Conservation (phyloP, 2,113 vertebrate species). For the Mus spicilegus region DNA sequence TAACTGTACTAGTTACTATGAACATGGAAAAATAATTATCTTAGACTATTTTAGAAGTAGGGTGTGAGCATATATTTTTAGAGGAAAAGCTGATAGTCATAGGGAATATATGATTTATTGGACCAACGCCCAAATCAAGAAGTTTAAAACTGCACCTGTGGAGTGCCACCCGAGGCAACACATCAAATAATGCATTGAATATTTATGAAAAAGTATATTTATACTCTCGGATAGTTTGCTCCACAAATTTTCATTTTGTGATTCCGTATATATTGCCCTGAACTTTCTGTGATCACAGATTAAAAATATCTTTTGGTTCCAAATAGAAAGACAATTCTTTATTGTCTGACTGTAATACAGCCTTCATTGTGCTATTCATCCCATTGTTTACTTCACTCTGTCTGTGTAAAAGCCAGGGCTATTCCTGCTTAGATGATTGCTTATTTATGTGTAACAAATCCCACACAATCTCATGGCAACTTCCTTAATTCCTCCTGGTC, state of each 20-base stretch:
- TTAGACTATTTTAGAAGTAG: conserved; percentile 75
- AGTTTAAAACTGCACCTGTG: conserved; percentile 67
- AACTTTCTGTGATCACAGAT: conserved; percentile 77
- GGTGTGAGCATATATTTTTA: conserved; percentile 73
- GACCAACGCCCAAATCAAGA: conserved; percentile 70
- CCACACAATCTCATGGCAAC: conserved; percentile 33
- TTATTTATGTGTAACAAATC: conserved; percentile 77
- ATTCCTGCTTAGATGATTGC: conserved; percentile 71
- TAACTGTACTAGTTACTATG: conserved; percentile 73
- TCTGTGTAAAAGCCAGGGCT: conserved; percentile 61
- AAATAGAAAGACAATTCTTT: conserved; percentile 79
- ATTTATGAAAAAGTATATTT: conserved; percentile 81
- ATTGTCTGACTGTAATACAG: conserved; percentile 85
- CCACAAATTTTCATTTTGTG: conserved; percentile 70
- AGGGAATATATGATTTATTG: conserved; percentile 75
- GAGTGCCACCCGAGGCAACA: conserved; percentile 58
- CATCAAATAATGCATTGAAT: conserved; percentile 78
- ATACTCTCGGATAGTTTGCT: conserved; percentile 66
- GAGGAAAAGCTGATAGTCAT: conserved; percentile 72
- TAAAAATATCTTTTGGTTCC: conserved; percentile 81
- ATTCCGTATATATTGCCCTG: conserved; percentile 69
- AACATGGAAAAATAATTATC: conserved; percentile 76
- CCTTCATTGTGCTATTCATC: conserved; percentile 84
- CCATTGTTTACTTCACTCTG: conserved; percentile 85
- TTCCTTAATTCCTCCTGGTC: conserved; percentile 67